Evolutionary conservation across 2,113 vertebrate species (phyloP).

Genomic region (Gnathonemus longibarbis): DNA sequence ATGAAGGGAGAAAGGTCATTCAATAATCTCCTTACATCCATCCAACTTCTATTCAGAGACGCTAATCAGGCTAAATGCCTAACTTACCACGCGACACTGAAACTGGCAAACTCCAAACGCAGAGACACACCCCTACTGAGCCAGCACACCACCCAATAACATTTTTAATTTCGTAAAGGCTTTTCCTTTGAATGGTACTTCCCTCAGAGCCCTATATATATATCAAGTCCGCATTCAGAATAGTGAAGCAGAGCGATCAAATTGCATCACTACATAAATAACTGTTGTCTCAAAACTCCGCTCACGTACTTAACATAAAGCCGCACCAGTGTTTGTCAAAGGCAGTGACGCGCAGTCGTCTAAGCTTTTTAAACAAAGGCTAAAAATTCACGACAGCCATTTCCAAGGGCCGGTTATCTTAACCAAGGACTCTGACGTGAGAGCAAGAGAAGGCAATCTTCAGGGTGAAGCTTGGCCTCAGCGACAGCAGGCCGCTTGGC

Average conservation of each 20-base stretch:
- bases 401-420: not conserved
- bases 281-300: not conserved
- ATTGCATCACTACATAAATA: not conserved
- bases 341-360: not conserved
- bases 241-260: not conserved
- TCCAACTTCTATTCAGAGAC: not conserved
- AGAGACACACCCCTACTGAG: not conserved
- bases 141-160: not conserved
- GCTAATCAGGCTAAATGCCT: not conserved
- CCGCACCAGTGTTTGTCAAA: not conserved
- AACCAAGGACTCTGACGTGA: not conserved
- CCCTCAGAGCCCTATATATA: not conserved
- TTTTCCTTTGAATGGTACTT: not conserved
- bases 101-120: not conserved
- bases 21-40: not conserved
- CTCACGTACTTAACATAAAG: not conserved
- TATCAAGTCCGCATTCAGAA: not conserved
- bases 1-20: not conserved
- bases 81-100: not conserved
- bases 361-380: not conserved
- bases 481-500: not conserved
- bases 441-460: not conserved
- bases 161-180: not conserved
- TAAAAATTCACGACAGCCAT: not conserved
- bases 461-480: not conserved